Base-by-base conservation (phyloP, 2,797 vertebrate genomes). In the Ctenopoma multispine region DNA sequence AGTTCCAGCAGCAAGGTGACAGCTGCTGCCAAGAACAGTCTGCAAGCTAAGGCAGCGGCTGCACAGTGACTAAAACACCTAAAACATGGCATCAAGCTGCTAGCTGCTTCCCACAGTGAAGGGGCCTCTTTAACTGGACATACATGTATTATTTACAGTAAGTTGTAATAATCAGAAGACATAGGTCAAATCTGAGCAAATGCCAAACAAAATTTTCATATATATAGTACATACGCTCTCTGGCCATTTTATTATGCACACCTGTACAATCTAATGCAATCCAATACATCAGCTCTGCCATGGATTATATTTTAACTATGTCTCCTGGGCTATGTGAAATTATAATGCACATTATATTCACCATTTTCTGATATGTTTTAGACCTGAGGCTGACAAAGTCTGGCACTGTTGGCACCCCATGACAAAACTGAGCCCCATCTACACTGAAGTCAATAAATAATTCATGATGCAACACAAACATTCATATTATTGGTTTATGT, bases 1-100 rank as follows among this genome's bases (percentile, higher is more conserved):
- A 84, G 87, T 86, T 89, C 89, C 89, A 80, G 87, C 82, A 90
- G 92, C 91, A 86, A 90, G 87, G 89, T 87, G 87, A 91, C 89
- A 90, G 87, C 89, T 87, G 85, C 89, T 89, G 89, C 90, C 87
- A 85, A 86, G 77, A 91, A 86, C 86, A 79, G 79, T 76, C 84
- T 87, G 83, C 75, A 53, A 86, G 81, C 80, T 69, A 77, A 40
- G 79, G 72, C 72, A 17, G 46, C 67, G 9, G 57, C 79, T 51
- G 76, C 72, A 63, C 63, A 72, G 82, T 67, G 69, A 71, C 80
- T 34, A 27, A 62, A 83, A 80, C 81, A 86, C 82, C 80, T 84
- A 58, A 70, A 80, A 71, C 78, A 80, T 34, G 69, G 80, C 78
- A 72, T n/a, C 72, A 13, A 27, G 50, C 75, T 46, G 44, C 73